Evolutionary conservation across 2,113 vertebrate species (phyloP).

Genomic region (Tringa solitaria): DNA sequence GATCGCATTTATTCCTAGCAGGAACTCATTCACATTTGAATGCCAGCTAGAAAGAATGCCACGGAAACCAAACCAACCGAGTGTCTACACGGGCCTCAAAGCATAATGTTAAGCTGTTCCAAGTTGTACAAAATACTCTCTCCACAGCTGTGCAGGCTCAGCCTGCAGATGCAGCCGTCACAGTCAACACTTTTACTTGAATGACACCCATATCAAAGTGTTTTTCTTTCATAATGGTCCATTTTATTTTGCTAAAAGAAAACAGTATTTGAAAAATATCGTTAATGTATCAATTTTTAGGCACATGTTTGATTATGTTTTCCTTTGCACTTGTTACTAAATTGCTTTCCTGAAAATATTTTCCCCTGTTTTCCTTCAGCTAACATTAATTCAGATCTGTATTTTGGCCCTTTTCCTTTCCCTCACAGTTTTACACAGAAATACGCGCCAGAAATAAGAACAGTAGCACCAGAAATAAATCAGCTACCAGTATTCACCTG

Average conservation of each 20-base stretch:
- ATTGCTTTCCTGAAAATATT: not conserved
- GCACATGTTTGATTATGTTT: not conserved
- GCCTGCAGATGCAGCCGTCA: not conserved
- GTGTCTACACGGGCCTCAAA: not conserved
- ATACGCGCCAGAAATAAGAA: not conserved
- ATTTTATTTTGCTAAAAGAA: not conserved
- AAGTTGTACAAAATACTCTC: not conserved
- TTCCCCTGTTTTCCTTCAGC: not conserved
- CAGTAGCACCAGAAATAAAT: not conserved
- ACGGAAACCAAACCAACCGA: not conserved
- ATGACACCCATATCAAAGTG: not conserved
- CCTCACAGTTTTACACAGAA: not conserved
- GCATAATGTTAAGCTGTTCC: not conserved
- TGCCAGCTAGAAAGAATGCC: not conserved
- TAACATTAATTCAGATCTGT: not conserved
- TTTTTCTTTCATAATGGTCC: not conserved
- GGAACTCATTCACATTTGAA: not conserved
- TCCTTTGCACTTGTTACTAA: not conserved
- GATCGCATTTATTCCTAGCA: not conserved
- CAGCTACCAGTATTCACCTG: not conserved
- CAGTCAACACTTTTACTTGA: not conserved
- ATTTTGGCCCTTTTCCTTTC: not conserved
- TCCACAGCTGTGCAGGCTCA: not conserved
- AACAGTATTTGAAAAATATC: not conserved
- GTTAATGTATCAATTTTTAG: not conserved